phyloP scores from a whole-genome alignment of 2,113 vertebrate genomes.

The Sinocyclocheilus anshuiensis region DNA sequence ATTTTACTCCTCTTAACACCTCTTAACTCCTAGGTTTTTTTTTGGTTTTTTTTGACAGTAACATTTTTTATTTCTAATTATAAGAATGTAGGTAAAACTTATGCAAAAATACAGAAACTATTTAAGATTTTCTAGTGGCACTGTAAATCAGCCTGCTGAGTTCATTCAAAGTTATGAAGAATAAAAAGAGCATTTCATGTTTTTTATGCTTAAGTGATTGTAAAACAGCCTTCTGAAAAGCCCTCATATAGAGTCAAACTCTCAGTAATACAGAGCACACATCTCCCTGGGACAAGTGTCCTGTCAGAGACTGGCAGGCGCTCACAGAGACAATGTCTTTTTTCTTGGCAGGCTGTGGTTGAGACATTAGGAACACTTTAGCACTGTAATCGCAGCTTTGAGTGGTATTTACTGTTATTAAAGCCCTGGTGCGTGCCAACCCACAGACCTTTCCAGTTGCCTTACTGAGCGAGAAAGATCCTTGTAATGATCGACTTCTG shows the following conservation, averaged over 20 bases:
- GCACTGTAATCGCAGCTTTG: slow-evolving; percentile 56
- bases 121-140: neutral
- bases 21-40: neutral
- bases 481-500: neutral
- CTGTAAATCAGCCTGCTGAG: neutral
- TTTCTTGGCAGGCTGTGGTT: slow-evolving; percentile 46
- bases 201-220: neutral
- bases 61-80: too few species aligned
- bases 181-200: neutral
- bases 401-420: slow-evolving; percentile 60
- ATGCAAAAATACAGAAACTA: neutral
- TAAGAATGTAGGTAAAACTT: neutral
- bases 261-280: neutral
- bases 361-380: slow-evolving; percentile 55
- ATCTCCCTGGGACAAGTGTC: slow-evolving; percentile 8
- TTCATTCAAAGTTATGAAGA: neutral
- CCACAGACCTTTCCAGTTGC: neutral
- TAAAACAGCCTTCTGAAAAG: neutral
- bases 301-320: slow-evolving; percentile 24
- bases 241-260: neutral
- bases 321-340: slow-evolving; percentile 54
- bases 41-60: neutral
- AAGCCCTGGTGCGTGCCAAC: slow-evolving; percentile 33
- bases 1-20: too few species aligned
- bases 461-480: neutral